A percentile compares a stretch with the other conserved stretches of the same genome.
Conservation (phyloP, 2,113 vertebrate species). For the Mirounga angustirostris region DNA sequence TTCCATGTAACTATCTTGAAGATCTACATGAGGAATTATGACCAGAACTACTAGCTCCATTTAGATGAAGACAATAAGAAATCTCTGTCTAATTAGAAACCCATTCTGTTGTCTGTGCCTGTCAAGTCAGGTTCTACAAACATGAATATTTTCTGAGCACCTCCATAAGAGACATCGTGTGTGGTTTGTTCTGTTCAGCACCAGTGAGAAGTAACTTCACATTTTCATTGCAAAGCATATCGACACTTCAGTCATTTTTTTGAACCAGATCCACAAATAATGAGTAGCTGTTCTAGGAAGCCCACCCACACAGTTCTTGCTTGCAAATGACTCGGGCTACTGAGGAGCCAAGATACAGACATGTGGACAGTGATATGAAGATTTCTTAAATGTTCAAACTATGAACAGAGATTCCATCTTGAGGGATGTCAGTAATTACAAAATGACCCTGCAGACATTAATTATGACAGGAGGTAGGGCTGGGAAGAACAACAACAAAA, state of each 20-base stretch:
- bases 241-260: conserved; percentile 49
- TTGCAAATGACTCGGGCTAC: background rate
- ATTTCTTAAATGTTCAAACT: conserved; percentile 1
- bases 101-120: background rate
- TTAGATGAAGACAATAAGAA: conserved; percentile 48
- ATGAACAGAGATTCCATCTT: conserved; percentile 6
- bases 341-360: background rate
- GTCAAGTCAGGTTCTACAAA: conserved; percentile 8
- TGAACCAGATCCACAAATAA: conserved; percentile 65
- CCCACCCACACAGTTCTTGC: conserved; percentile 47
- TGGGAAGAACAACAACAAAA: background rate
- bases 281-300: conserved; percentile 11
- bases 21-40: background rate
- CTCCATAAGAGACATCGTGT: background rate
- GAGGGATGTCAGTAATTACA: background rate
- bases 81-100: background rate
- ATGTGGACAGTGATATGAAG: background rate
- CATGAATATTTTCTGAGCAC: background rate
- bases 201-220: conserved; percentile 52
- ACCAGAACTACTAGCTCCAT: background rate
- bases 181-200: conserved; percentile 44
- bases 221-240: conserved; percentile 56
- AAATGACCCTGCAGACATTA: background rate
- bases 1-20: background rate
- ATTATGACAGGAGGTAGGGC: background rate